phyloP scores from a whole-genome alignment of 92 coral and sea anemone species.

The Porites lobata region DNA sequence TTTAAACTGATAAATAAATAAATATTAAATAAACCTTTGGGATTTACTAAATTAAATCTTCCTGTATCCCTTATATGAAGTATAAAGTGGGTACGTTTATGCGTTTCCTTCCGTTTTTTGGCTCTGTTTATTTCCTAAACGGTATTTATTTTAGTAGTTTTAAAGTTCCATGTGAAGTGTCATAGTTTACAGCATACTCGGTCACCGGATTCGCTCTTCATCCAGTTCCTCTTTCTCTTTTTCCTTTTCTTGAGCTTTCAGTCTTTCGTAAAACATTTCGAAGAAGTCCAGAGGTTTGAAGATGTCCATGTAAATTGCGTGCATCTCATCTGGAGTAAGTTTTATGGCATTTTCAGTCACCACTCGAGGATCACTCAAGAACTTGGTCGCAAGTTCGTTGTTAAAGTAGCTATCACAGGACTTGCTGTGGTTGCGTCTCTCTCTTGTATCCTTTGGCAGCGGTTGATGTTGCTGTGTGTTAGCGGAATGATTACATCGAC shows the following conservation, averaged over 20 bases:
- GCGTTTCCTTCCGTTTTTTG: too few species aligned
- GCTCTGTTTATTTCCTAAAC: too few species aligned
- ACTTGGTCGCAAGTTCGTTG: background rate
- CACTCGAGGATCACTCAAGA: constrained; percentile 1
- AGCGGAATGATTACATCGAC: too few species aligned
- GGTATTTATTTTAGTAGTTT: too few species aligned
- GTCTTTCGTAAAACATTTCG: background rate
- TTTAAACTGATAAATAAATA: too few species aligned
- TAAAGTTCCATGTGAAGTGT: too few species aligned
- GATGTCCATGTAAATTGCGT: background rate
- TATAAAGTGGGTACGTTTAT: too few species aligned
- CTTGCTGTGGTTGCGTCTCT: background rate
- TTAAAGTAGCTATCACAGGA: background rate
- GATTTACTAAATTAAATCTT: too few species aligned
- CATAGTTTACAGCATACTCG: too few species aligned
- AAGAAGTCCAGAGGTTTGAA: background rate
- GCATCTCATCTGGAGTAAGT: background rate
- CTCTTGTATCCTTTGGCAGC: background rate
- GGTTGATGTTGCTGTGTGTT: background rate
- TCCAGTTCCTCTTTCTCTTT: background rate
- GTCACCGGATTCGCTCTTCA: too few species aligned
- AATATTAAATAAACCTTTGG: too few species aligned
- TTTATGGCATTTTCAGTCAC: background rate
- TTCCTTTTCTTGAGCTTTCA: background rate
- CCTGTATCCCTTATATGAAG: too few species aligned